Evolutionary conservation across 2,113 vertebrate species (phyloP), one percentile per base, ranked within the genome.

Genomic region (Deroptyus accipitrinus): DNA sequence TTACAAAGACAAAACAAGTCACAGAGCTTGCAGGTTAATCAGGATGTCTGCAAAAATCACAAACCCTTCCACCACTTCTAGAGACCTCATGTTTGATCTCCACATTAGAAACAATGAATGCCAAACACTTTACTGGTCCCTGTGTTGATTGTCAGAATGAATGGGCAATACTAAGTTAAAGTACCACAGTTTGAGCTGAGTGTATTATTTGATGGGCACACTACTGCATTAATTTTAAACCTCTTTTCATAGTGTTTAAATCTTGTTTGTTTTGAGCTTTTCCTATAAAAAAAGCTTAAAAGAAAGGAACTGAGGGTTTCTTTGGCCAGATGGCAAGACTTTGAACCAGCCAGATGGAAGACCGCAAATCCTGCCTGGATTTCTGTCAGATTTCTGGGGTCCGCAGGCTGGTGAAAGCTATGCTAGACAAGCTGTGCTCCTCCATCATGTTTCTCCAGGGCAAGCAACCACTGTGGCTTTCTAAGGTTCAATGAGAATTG

Each of bases 241-340:
- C 62, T 82, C 10, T 57, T 72, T 76, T 46, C 72, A 48, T 7
- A 7, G 6, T 35, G 8, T 46, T 79, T 87, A 49, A 84, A 48
- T 89, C 6, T 3, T 42, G 17, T 77, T 69, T 51, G 67, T 39
- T 68, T 73, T 37, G 35, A 25, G 31, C 75, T 23, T 46, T 48
- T 84, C 13, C 27, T 69, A 2, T 22, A 46, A 46, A 67, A 90
- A 18, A 59, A 69, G 2, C 41, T 59, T 76, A 69, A 89, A 73
- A 49, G 28, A 83, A 49, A 33, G 39, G 49, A 69, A 73, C 13
- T 41, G 28, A 90, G 83, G 9, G 24, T 76, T 89, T 90, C 41
- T 91, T 89, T 94, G n/a, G 17, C 74, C 91, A 95, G 90, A 90
- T 94, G 88, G 86, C 49, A 77, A 93, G 79, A 70, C 28, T 90